Evolutionary conservation across 2,113 vertebrate species (phyloP), one percentile per base, ranked within the genome.

Genomic region (Typhlomys cinereus): DNA sequence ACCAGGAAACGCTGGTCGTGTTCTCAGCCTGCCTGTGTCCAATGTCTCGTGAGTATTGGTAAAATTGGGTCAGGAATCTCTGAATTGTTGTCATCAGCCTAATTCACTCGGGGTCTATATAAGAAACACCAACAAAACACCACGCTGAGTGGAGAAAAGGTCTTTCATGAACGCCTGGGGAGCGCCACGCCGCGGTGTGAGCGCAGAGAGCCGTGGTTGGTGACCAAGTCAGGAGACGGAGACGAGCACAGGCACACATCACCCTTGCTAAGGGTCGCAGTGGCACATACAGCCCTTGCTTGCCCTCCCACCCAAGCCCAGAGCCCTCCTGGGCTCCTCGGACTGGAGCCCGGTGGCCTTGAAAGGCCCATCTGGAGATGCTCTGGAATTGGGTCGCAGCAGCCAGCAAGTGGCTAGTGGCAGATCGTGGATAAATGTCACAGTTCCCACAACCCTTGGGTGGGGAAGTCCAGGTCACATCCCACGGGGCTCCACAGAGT

Each of bases 271-370:
- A 79, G 20, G 4, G 4, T 13, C 3, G 29, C 18, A 57, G 59
- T 0, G 0, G 21, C 17, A 31, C n/a, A 1, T 0, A 1, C 5
- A 21, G 5, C 18, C 50, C 1, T 1, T 46, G 6, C 21, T 27
- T 41, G 11, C 17, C 29, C 78, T 57, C n/a, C 4, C 2, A 23
- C 1, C 5, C 34, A 57, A 36, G 15, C 25, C 59, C 59, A 4
- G 12, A 61, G 67, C 4, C 41, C 6, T 7, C 14, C 70, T 34
- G 25, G 9, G 27, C 23, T 46, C 2, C 0, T 34, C 8, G 13
- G 41, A 29, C 13, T 4, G 18, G 34, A 48, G 8, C n/a, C 64
- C 31, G 48, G 15, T 21, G 1, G 21, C 54, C 54, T 21, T 57
- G 54, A 21, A 57, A 57, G 54, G 15, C 21, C 7, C 54, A 57